A percentile compares a stretch with the other conserved stretches of the same genome.
phyloP scores from a whole-genome alignment of 2,113 vertebrate species.

The Albula goreensis region DNA sequence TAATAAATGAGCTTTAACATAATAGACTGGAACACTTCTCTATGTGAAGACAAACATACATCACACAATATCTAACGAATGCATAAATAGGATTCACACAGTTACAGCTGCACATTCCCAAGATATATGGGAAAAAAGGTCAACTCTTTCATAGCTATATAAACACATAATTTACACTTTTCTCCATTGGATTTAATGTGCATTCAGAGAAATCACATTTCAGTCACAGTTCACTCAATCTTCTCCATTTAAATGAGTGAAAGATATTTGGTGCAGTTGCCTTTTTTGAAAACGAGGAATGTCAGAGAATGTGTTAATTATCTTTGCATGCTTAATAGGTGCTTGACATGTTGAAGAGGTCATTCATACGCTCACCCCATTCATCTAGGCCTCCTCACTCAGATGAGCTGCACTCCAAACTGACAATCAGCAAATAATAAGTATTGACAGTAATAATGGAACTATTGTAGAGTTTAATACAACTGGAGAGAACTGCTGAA shows the following conservation, averaged over 20 bases:
- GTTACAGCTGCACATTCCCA: not conserved
- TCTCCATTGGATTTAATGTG: not conserved
- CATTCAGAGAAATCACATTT: not conserved
- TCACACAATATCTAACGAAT: not conserved
- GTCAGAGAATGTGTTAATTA: not conserved
- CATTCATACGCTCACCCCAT: not conserved
- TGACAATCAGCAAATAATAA: not conserved
- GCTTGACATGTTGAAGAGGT: not conserved
- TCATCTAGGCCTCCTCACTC: not conserved
- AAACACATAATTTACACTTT: no score
- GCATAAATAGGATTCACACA: not conserved
- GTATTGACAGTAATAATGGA: not conserved
- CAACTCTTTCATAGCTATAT: no score
- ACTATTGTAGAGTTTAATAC: not conserved
- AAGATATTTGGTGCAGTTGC: not conserved
- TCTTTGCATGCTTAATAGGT: not conserved
- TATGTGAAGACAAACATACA: no score
- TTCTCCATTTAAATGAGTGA: not conserved
- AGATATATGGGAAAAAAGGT: not conserved
- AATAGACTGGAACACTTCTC: not conserved
- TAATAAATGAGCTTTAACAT: not conserved
- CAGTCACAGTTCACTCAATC: not conserved
- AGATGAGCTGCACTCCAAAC: not conserved
- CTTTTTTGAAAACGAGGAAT: not conserved
- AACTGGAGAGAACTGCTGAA: not conserved